phyloP scores from a whole-genome alignment of 2,113 vertebrate genomes.

The Isichthys henryi region DNA sequence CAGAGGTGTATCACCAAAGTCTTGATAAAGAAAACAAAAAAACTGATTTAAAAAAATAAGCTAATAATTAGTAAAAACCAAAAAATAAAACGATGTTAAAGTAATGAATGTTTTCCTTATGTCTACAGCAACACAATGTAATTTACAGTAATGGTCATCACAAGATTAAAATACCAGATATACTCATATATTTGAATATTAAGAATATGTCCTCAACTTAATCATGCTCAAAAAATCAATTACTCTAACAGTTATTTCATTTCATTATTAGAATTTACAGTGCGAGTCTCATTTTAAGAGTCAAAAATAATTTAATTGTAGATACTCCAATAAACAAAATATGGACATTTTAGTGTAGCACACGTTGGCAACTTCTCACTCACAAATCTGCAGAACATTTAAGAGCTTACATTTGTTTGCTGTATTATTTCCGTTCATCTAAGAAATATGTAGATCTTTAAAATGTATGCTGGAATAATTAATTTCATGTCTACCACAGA shows the following conservation, averaged over 20 bases:
- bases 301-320: neutral
- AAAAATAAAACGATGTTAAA: neutral
- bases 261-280: neutral
- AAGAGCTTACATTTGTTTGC: slow-evolving; percentile 59
- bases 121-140: neutral
- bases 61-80: neutral
- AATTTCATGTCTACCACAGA: slow-evolving; percentile 33
- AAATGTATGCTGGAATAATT: slow-evolving; percentile 44
- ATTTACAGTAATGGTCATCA: neutral
- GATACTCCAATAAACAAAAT: neutral
- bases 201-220: neutral
- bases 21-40: neutral
- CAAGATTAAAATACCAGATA: neutral
- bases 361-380: slow-evolving; percentile 42
- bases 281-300: neutral
- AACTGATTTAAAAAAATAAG: neutral
- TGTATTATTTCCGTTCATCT: slow-evolving; percentile 54
- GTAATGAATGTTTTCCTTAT: neutral
- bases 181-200: neutral
- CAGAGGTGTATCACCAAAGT: neutral
- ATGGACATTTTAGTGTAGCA: neutral
- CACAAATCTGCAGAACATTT: slow-evolving; percentile 49
- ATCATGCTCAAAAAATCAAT: slow-evolving; percentile 11
- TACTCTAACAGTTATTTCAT: neutral
- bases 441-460: slow-evolving; percentile 48